Evolutionary conservation across 2,888 invertebrate genomes (phyloP).

Genomic region (Reticulitermes lucifugus): DNA sequence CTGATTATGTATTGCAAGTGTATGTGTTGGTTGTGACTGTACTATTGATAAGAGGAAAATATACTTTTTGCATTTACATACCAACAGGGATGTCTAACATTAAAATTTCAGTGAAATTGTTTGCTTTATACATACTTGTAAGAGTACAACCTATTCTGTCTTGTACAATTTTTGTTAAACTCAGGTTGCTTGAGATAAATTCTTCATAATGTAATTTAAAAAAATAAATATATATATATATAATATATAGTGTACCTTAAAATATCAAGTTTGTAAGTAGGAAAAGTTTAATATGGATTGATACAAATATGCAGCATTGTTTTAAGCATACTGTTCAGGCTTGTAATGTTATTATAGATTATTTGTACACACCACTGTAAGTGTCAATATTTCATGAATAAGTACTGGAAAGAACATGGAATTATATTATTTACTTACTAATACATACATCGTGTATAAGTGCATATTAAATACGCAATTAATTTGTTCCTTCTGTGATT

Average conservation of each 20-base stretch:
- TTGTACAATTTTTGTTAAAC: slow-evolving; percentile 36
- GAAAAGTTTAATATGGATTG: slow-evolving; percentile 26
- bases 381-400: slow-evolving; percentile 33
- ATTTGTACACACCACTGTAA: slow-evolving; percentile 40
- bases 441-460: slow-evolving; percentile 27
- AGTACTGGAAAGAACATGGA: slow-evolving; percentile 20
- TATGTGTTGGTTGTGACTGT: background rate
- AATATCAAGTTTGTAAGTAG: slow-evolving; percentile 21
- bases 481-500: slow-evolving; percentile 49
- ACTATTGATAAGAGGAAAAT: too few relatives aligned
- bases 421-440: slow-evolving; percentile 42
- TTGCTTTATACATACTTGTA: slow-evolving; percentile 40
- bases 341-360: slow-evolving; percentile 42
- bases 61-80: too few relatives aligned
- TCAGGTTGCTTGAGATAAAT: background rate
- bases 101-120: background rate
- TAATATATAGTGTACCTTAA: background rate
- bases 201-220: background rate
- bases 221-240: too few relatives aligned
- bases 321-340: slow-evolving; percentile 36
- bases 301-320: slow-evolving; percentile 27
- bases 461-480: slow-evolving; percentile 25
- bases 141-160: slow-evolving; percentile 40
- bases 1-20: too few relatives aligned
- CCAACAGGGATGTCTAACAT: too few relatives aligned